Evolutionary conservation across 2,888 invertebrate species (phyloP).

Genomic region (Hydrotaea diabolus): DNA sequence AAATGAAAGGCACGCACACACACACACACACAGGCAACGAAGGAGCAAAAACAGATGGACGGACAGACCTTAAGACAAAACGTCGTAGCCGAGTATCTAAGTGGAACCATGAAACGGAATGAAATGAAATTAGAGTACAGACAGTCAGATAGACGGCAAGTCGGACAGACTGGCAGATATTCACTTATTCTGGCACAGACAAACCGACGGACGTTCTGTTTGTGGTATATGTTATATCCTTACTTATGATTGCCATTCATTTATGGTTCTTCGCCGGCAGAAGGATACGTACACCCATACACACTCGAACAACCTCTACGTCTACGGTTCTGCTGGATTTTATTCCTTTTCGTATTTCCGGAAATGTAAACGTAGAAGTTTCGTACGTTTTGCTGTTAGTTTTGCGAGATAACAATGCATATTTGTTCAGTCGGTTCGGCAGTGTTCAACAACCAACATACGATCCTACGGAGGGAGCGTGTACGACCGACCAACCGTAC

Average conservation of each 20-base stretch:
- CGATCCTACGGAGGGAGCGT: too few species aligned
- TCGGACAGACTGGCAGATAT: background rate
- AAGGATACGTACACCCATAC: background rate
- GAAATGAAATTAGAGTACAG: too few species aligned
- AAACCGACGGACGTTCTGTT: background rate
- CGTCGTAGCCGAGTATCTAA: too few species aligned
- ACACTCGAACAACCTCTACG: background rate
- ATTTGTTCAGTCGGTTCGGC: too few species aligned
- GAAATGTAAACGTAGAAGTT: background rate
- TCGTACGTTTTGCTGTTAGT: background rate
- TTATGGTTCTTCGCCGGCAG: background rate
- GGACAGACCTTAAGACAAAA: background rate
- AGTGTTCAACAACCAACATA: too few species aligned
- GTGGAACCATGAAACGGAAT: too few species aligned
- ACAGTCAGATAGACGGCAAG: background rate
- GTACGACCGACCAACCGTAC: too few species aligned
- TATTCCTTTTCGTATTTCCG: background rate
- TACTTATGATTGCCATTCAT: constrained; percentile 2
- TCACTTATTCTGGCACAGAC: background rate
- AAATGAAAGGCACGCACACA: background rate
- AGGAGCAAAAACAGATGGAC: background rate
- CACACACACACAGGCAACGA: background rate
- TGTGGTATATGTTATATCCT: background rate
- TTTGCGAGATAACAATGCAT: too few species aligned
- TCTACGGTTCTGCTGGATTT: background rate